Percentiles rank a stretch among this genome's conserved stretches.
phyloP scores from a whole-genome alignment of 2,113 vertebrate genomes.

The Tyto alba region DNA sequence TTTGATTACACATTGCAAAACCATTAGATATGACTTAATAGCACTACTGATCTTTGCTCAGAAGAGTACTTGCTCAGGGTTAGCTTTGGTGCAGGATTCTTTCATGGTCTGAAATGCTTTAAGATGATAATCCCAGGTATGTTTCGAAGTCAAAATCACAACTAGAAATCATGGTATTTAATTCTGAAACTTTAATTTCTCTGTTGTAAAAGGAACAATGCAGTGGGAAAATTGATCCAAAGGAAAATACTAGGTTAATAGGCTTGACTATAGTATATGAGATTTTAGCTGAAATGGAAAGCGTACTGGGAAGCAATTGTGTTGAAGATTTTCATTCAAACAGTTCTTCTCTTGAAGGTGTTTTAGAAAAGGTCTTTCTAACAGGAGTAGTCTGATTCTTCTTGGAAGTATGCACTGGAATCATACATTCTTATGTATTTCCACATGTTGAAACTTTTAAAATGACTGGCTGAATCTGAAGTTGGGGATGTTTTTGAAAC shows the following conservation, averaged over 20 bases:
- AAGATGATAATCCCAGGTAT: neutral
- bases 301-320: neutral
- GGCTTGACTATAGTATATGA: neutral
- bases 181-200: neutral
- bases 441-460: neutral
- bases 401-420: neutral
- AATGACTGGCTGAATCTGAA: neutral
- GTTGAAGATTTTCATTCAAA: neutral
- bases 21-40: neutral
- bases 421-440: neutral
- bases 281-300: neutral
- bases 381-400: neutral
- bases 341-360: neutral
- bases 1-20: conserved; percentile 5
- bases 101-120: neutral
- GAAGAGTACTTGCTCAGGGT: neutral
- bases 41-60: neutral
- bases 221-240: neutral
- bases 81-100: neutral
- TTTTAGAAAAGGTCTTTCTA: neutral
- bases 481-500: neutral
- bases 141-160: neutral
- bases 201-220: neutral
- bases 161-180: neutral
- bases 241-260: rapidly evolving